Conservation (phyloP, 2,888 invertebrate species). For the Rosalia funebris region DNA sequence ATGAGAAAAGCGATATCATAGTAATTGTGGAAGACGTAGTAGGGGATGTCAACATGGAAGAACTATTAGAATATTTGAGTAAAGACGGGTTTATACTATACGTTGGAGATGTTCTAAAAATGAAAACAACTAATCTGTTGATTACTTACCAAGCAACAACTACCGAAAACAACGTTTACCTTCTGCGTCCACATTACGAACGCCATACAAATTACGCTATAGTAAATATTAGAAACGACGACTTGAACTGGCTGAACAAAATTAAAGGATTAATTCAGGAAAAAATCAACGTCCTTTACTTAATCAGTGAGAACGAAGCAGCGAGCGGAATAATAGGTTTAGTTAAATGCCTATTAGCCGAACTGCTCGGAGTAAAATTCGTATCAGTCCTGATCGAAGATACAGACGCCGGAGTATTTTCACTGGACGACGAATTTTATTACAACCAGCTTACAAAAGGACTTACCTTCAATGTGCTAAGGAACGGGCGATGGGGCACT, state of each 20-base stretch:
- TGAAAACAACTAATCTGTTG: conserved; percentile 4
- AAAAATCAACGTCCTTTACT: conserved; percentile 33
- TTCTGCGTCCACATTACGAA: conserved; percentile 15
- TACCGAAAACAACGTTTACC: conserved; percentile 17
- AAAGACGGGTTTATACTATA: conserved; percentile 37
- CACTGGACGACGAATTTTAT: conserved; percentile 41
- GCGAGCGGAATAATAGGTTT: conserved; percentile 47
- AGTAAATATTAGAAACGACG: conserved; percentile 29
- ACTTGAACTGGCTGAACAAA: conserved; percentile 56
- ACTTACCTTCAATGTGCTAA: conserved; percentile 46
- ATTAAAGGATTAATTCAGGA: conserved; percentile 23
- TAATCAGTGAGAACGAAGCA: conserved; percentile 36
- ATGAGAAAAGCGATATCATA: conserved; percentile 27
- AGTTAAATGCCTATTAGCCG: conserved; percentile 40
- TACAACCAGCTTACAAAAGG: conserved; percentile 45
- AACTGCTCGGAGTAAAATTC: conserved; percentile 34
- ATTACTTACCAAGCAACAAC: conserved; percentile 23
- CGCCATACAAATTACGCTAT: conserved; percentile 29
- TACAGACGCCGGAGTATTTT: conserved; percentile 38
- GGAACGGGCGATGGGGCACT: conserved; percentile 48
- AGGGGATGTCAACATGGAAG: conserved; percentile 1
- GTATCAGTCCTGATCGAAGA: conserved; percentile 42
- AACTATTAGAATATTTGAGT: conserved; percentile 16
- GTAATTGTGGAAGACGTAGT: conserved; percentile 19
- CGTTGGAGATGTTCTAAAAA: conserved; percentile 26